A percentile compares a stretch with the other conserved stretches of the same genome.
These are phyloP conservation scores for Phalacrocorax brasilianus DNA, from an alignment of 2,113 vertebrate species.

Conservation along the genomic window DNA sequence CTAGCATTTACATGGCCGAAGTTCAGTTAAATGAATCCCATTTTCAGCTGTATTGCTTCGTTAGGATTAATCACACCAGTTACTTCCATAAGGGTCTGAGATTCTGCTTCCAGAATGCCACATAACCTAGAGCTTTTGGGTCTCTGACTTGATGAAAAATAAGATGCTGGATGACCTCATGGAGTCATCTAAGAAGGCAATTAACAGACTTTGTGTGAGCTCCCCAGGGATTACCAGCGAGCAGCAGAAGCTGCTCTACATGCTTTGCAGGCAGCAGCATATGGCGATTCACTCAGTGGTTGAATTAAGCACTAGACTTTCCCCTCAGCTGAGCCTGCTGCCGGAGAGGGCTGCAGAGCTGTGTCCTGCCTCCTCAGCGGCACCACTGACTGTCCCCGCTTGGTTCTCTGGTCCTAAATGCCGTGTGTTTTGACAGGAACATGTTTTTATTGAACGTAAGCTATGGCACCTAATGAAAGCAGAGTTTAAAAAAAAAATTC, in stretches of 20 bases:
- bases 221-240: slow-evolving; percentile 4
- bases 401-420: rapidly evolving
- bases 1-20: not conserved
- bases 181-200: not conserved
- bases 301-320: not conserved
- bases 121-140: not conserved
- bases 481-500: not conserved
- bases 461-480: not conserved
- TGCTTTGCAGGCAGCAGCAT: slow-evolving; percentile 26
- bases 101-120: not conserved
- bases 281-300: not conserved
- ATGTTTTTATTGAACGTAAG: not conserved
- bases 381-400: not conserved
- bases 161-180: not conserved
- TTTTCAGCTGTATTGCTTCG: not conserved
- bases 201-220: slow-evolving; percentile 13
- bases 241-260: slow-evolving; percentile 26
- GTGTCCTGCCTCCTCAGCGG: not conserved
- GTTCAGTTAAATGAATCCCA: not conserved
- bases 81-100: not conserved
- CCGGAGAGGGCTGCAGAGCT: not conserved
- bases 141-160: not conserved
- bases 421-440: not conserved
- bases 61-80: not conserved
- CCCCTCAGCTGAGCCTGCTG: not conserved